These are phyloP conservation scores for Troglohyphantes excavatus DNA, from an alignment of 2,888 invertebrate species.

Conservation along the genomic window DNA sequence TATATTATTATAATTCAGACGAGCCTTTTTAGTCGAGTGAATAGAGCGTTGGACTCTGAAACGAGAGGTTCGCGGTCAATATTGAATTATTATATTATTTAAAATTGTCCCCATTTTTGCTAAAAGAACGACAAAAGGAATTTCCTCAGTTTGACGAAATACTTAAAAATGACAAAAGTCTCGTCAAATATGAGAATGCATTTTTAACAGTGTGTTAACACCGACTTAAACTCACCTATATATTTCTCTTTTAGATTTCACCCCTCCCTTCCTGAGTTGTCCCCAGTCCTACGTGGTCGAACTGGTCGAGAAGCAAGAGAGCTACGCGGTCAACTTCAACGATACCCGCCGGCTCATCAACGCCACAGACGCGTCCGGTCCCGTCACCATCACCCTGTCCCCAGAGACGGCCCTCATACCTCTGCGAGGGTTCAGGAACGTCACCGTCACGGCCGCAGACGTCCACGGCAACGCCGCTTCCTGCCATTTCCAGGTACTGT, in stretches of 20 bases:
- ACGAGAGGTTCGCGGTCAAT: too few species aligned
- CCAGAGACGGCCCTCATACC: conserved; percentile 92
- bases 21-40: too few species aligned
- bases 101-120: too few species aligned
- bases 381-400: conserved; percentile 88
- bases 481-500: conserved; percentile 95
- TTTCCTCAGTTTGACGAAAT: too few species aligned
- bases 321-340: conserved; percentile 94
- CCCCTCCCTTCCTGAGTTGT: conserved; percentile 93
- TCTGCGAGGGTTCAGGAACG: conserved; percentile 82
- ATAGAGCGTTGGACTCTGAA: too few species aligned
- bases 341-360: conserved; percentile 92
- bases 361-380: conserved; percentile 93
- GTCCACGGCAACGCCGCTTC: conserved; percentile 93
- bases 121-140: too few species aligned
- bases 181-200: too few species aligned
- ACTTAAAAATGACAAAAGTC: too few species aligned
- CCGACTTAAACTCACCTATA: too few species aligned
- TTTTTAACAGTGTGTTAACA: too few species aligned
- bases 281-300: conserved; percentile 97
- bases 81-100: too few species aligned
- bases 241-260: conserved; percentile 87
- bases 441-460: conserved; percentile 94
- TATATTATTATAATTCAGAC: too few species aligned
- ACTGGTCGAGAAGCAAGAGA: conserved; percentile 93